phyloP scores from a whole-genome alignment of 2,888 invertebrate genomes.

The Sinohyriopsis cumingii region DNA sequence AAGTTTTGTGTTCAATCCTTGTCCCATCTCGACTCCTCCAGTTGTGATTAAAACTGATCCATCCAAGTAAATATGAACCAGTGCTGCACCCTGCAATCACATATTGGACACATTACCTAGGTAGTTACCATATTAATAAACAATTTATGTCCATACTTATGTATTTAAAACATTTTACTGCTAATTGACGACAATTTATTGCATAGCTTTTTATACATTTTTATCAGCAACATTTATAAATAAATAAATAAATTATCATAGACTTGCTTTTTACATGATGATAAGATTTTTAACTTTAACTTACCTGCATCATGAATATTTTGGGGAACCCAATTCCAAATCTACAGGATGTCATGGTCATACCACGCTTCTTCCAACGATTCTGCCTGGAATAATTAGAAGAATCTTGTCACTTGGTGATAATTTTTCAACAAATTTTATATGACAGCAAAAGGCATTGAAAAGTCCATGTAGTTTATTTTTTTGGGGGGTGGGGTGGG shows the following conservation, averaged over 20 bases:
- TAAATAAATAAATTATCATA: too few species aligned
- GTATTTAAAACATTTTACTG: background rate
- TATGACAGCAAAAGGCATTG: too few species aligned
- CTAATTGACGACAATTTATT: too few species aligned
- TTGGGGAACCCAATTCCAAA: slow-evolving; percentile 45
- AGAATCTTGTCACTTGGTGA: background rate
- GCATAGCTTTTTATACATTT: too few species aligned
- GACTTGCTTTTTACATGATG: too few species aligned
- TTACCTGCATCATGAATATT: slow-evolving; percentile 73
- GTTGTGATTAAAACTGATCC: slow-evolving; percentile 71
- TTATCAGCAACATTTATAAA: too few species aligned
- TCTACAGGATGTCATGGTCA: slow-evolving; percentile 46
- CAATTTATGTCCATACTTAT: background rate
- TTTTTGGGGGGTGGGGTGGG: too few species aligned
- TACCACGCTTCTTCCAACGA: slow-evolving; percentile 83
- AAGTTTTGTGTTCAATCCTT: slow-evolving; percentile 58
- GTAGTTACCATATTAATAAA: background rate
- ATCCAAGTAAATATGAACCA: slow-evolving; percentile 56
- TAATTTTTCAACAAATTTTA: too few species aligned
- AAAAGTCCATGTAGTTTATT: too few species aligned
- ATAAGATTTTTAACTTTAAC: background rate
- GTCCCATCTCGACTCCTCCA: slow-evolving; percentile 62
- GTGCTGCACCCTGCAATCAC: slow-evolving; percentile 44
- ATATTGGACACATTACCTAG: background rate
- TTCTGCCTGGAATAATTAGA: slow-evolving; percentile 78